Evolutionary conservation across 1,140 invertebrate genomes (phyloP), one percentile per base, ranked within the genome.

Genomic region (Camponotus floridanus): DNA sequence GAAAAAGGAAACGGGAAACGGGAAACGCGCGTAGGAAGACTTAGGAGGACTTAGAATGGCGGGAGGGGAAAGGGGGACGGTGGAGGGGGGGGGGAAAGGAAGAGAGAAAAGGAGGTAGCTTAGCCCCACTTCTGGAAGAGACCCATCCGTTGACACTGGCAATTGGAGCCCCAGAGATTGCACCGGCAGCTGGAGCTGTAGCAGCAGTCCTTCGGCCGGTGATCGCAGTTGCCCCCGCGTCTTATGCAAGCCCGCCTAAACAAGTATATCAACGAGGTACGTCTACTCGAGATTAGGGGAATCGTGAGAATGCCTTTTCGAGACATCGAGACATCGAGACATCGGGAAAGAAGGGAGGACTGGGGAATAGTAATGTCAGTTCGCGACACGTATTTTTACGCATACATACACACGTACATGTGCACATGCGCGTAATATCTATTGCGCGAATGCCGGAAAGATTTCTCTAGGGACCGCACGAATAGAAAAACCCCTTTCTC

Each of bases 121-220:
- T 97, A 97, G 90, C 98, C 98, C 98, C 98, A 98, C 94, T 98
- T 98, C 93, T 98, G 98, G 96, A 98, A 98, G 89, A 98, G 96
- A 59, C 98, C 98, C 96, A 97, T 97, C 87, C 98, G 96, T 94
- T 98, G 98, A 94, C 98, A 98, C 89, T 97, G 96, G 94, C 98
- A 98, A 95, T 98, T 98, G 90, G 97, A 97, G 33, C 98, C 98
- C 98, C 98, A 98, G 6, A 98, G 96, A 94, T 98, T 98, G 96
- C 98, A 98, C 57, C 98, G 96, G 95, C 98, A 98, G 33, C 97
- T 97, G 85, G 97, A 97, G 90, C 97, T 97, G 95, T 97, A 97
- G 95, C 98, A 98, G 95, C 98, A 98, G 94, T 98, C 98, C 68
- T 97, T 97, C 0, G 97, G 97, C 65, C 98, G 96, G 93, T 98